Conservation (phyloP, 2,888 invertebrate species). For the Alloplasta piceator region DNA sequence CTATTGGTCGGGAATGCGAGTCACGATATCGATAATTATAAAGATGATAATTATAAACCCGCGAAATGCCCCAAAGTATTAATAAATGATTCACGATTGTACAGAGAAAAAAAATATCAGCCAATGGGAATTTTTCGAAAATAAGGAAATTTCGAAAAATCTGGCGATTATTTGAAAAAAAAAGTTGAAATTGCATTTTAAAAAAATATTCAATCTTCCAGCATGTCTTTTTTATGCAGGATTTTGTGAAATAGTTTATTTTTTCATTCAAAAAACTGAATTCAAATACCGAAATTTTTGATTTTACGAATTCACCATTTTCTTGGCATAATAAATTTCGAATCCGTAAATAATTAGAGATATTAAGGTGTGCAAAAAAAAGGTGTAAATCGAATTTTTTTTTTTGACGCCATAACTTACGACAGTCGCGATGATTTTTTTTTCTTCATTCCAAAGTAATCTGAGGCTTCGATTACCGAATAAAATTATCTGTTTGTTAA, state of each 20-base stretch:
- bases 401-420: background rate
- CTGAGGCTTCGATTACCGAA: slow-evolving; percentile 32
- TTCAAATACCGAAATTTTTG: too few species aligned
- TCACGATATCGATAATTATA: slow-evolving; percentile 4
- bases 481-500: slow-evolving; percentile 16
- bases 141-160: too few species aligned
- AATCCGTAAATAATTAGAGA: background rate
- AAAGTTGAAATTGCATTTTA: too few species aligned
- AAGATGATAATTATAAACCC: background rate
- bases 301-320: too few species aligned
- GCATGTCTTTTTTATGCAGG: too few species aligned
- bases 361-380: background rate
- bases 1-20: slow-evolving; percentile 12
- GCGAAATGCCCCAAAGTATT: slow-evolving; percentile 10
- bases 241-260: too few species aligned
- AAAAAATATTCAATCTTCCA: too few species aligned
- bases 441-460: slow-evolving; percentile 1
- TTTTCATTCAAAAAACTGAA: too few species aligned
- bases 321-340: too few species aligned
- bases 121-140: too few species aligned
- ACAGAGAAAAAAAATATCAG: slow-evolving; percentile 15
- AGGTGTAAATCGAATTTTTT: background rate
- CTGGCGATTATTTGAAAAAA: too few species aligned
- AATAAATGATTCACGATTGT: slow-evolving; percentile 24
- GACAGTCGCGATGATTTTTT: background rate